Conservation (phyloP, 2,888 invertebrate genomes). For the Aricia artaxerxes region DNA sequence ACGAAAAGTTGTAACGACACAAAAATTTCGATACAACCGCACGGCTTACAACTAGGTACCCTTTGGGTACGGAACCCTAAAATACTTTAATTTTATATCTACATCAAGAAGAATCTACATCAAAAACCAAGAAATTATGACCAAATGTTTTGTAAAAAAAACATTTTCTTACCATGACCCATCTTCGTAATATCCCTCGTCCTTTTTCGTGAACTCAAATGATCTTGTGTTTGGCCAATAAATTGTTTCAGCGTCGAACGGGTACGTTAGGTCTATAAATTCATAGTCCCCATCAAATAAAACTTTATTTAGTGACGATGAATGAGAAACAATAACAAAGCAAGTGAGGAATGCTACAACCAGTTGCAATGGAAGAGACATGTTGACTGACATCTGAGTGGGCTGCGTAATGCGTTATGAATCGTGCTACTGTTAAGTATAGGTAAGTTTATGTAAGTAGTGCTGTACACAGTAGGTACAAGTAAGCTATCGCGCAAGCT, state of each 20-base stretch:
- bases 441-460: not conserved
- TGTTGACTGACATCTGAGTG: not conserved
- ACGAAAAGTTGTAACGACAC: no score
- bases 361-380: conserved; percentile 1
- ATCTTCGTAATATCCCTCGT: conserved; percentile 44
- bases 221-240: conserved; percentile 53
- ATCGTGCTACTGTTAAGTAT: not conserved
- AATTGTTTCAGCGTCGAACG: conserved; percentile 55
- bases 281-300: conserved; percentile 57
- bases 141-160: not conserved
- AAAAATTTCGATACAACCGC: no score
- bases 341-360: not conserved
- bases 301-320: conserved; percentile 48
- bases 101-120: no score
- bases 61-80: no score
- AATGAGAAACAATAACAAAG: conserved; percentile 4
- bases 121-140: no score
- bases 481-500: not conserved
- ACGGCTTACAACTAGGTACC: no score
- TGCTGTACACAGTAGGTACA: not conserved
- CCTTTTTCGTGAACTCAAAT: conserved; percentile 55
- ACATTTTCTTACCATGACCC: conserved; percentile 52
- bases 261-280: conserved; percentile 59
- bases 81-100: no score
- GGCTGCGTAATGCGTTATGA: not conserved